Percentiles rank a stretch among this genome's conserved stretches.
Evolutionary conservation across 2,888 invertebrate genomes (phyloP).

Genomic region (Priocnemis perturbator): DNA sequence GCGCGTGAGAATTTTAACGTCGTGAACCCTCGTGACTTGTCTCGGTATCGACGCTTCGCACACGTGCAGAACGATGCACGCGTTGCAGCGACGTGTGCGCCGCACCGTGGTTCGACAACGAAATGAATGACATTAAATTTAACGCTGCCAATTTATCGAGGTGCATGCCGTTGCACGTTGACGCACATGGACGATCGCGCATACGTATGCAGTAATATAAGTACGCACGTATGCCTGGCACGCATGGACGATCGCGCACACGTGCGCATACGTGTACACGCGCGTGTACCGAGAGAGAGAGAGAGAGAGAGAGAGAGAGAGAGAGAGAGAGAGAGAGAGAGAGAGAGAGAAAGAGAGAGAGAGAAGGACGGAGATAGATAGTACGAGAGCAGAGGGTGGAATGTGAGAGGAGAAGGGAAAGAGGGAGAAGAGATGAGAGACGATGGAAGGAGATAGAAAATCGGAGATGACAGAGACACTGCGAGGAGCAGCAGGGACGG

Average conservation of each 20-base stretch:
- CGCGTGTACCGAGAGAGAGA: conserved; percentile 23
- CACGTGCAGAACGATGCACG: conserved; percentile 38
- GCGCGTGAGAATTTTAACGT: conserved; percentile 31
- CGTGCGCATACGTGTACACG: conserved; percentile 5
- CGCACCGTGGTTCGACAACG: conserved; percentile 31
- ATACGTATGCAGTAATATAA: conserved; percentile 22
- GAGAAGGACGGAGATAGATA: too few relatives aligned
- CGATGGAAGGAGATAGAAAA: too few relatives aligned
- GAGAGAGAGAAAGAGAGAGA: too few relatives aligned
- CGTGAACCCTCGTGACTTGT: conserved; percentile 15
- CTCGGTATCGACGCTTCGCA: conserved; percentile 4
- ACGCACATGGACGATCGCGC: conserved; percentile 15
- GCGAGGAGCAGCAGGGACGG: neutral
- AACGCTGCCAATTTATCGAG: conserved; percentile 68
- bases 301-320: conserved; percentile 14
- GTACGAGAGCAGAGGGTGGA: too few relatives aligned
- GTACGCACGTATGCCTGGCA: conserved; percentile 25
- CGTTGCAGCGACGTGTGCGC: conserved; percentile 9
- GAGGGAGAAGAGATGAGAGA: too few relatives aligned
- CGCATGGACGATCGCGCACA: conserved; percentile 19
- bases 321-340: too few relatives aligned
- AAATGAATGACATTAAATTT: conserved; percentile 69
- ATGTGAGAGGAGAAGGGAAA: too few relatives aligned
- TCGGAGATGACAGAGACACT: too few relatives aligned
- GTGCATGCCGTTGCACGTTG: conserved; percentile 35